Evolutionary conservation across 1,140 invertebrate species (phyloP).

Genomic region (Pentalonia nigronervosa): DNA sequence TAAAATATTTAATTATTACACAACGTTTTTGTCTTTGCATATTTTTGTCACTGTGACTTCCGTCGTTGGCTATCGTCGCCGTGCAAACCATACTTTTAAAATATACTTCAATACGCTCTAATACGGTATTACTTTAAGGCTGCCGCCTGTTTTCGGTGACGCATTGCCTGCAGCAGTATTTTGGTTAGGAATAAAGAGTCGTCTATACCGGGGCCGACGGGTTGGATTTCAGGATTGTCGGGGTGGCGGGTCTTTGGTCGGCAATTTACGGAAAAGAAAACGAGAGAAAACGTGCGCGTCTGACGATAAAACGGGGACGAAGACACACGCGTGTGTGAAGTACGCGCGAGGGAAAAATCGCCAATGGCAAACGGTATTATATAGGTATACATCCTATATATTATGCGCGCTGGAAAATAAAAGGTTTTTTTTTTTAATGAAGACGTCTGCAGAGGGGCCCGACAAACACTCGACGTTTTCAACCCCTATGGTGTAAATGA

Average conservation of each 20-base stretch:
- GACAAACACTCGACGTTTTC: constrained; percentile 2
- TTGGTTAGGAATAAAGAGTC: no score
- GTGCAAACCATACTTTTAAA: no score
- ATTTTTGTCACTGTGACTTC: not conserved
- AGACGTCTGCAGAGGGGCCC: not conserved
- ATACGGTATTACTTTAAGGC: no score
- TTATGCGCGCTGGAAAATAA: not conserved
- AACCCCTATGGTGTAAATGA: constrained; percentile 37
- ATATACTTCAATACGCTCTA: no score
- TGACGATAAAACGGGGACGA: not conserved
- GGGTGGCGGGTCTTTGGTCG: not conserved
- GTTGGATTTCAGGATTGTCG: not conserved
- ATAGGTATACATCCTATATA: not conserved
- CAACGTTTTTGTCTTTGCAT: not conserved
- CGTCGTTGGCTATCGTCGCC: no score
- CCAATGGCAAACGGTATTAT: constrained; percentile 2
- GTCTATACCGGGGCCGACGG: no score
- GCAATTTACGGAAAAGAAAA: not conserved
- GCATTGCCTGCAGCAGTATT: no score
- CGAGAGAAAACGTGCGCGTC: not conserved
- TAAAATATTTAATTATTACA: not conserved
- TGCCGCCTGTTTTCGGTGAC: no score
- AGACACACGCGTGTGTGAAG: not conserved
- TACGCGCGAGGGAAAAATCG: not conserved
- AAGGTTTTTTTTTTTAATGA: constrained; percentile 22